Percentiles rank a stretch among this genome's conserved stretches.
These are phyloP conservation scores for Tupaia chinensis DNA, from an alignment of 2,113 vertebrate genomes.

Conservation along the genomic window DNA sequence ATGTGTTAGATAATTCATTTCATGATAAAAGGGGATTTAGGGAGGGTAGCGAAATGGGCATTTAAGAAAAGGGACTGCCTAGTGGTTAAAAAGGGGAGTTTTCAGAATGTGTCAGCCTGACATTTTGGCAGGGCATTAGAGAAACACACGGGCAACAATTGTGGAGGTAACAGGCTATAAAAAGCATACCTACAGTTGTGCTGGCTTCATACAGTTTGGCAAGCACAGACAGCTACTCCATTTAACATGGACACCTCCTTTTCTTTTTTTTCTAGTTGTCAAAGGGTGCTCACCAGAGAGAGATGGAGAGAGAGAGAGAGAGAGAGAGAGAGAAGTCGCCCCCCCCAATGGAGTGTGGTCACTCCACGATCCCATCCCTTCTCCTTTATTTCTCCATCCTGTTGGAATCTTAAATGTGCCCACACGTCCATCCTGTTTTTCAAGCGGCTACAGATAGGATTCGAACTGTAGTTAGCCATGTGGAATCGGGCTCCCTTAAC, in stretches of 20 bases:
- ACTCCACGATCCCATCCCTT: no score
- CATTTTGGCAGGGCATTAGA: neutral
- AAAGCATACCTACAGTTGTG: neutral
- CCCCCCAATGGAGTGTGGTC: no score
- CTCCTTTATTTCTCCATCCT: no score
- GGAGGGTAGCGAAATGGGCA: slow-evolving; percentile 34
- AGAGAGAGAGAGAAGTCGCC: no score
- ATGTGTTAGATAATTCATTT: slow-evolving; percentile 59
- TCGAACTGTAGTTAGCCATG: no score
- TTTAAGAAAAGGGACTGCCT: neutral
- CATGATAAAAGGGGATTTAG: slow-evolving; percentile 26
- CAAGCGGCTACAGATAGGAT: no score
- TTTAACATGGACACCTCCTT: neutral
- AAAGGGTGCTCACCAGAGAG: no score
- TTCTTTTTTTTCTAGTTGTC: no score
- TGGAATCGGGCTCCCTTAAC: no score
- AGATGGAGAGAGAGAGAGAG: no score
- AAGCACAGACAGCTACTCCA: neutral
- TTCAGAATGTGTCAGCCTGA: neutral
- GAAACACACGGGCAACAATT: neutral
- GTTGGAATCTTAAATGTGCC: no score
- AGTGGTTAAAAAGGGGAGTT: neutral
- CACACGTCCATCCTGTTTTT: no score
- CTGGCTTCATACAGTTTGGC: neutral
- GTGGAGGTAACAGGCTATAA: neutral